A percentile compares a stretch with the other conserved stretches of the same genome.
These are phyloP conservation scores for Lutraria rhynchaena DNA, from an alignment of 1,140 invertebrate genomes.

Conservation along the genomic window DNA sequence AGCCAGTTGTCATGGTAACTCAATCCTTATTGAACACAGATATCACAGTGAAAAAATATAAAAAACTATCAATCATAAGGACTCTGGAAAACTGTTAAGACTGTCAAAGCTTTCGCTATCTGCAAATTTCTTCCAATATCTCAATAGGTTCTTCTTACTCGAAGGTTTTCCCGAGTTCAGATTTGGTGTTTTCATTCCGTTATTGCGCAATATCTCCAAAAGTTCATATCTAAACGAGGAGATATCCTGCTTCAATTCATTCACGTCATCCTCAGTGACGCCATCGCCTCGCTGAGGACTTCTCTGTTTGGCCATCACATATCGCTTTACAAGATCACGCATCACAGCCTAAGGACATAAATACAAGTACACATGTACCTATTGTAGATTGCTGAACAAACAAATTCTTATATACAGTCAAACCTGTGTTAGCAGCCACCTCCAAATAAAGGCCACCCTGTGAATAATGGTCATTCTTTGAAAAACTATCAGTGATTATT, in stretches of 20 bases:
- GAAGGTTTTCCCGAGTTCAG: conserved; percentile 77
- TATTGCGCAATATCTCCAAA: conserved; percentile 91
- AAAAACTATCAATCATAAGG: conserved; percentile 48
- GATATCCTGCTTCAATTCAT: conserved; percentile 99
- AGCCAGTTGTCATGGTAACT: conserved; percentile 19
- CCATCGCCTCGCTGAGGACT: conserved; percentile 97
- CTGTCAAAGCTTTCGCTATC: conserved; percentile 67
- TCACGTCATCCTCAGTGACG: conserved; percentile 99
- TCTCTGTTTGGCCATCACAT: conserved; percentile 97
- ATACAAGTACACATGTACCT: too few relatives aligned
- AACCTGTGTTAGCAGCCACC: too few relatives aligned
- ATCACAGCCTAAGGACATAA: conserved; percentile 90
- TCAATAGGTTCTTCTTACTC: conserved; percentile 77
- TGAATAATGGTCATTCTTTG: too few relatives aligned
- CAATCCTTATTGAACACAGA: conserved; percentile 5
- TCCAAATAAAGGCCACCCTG: too few relatives aligned
- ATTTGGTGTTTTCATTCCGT: conserved; percentile 81
- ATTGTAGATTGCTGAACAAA: too few relatives aligned
- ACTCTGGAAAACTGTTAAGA: conserved; percentile 57
- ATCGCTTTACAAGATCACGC: conserved; percentile 94
- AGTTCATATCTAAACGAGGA: conserved; percentile 87
- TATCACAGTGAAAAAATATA: conserved; percentile 25
- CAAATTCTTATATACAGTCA: too few relatives aligned
- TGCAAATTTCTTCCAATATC: conserved; percentile 75
- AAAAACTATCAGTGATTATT: too few relatives aligned